A percentile compares a stretch with the other conserved stretches of the same genome.
phyloP scores from a whole-genome alignment of 2,888 invertebrate genomes.

The Microdon myrmicae region DNA sequence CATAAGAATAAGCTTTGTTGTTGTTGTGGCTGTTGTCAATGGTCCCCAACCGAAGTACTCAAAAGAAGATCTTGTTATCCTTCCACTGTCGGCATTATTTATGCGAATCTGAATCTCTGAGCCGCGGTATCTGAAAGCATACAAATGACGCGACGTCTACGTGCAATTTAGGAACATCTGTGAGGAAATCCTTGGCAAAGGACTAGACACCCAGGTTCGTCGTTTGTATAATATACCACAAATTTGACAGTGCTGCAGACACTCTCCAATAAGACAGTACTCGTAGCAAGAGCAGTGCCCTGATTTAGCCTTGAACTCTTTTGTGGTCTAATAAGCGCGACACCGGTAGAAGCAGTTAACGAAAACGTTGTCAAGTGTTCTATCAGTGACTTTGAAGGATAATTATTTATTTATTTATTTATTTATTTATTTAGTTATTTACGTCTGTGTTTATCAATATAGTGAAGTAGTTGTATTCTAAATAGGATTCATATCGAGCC shows the following conservation, averaged over 20 bases:
- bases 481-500: conserved; percentile 27
- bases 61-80: no score
- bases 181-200: conserved; percentile 15
- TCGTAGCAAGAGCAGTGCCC: conserved; percentile 3
- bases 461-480: conserved; percentile 7
- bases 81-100: conserved; percentile 29
- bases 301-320: conserved; percentile 21
- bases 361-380: neutral
- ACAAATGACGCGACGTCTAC: conserved; percentile 22
- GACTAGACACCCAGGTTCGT: neutral
- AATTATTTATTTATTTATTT: no score
- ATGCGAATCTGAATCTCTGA: conserved; percentile 26
- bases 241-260: neutral
- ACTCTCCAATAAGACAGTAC: conserved; percentile 9
- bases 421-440: no score
- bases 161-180: conserved; percentile 23
- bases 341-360: conserved; percentile 12
- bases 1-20: conserved; percentile 39
- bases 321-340: no score
- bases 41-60: conserved; percentile 43
- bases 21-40: conserved; percentile 50
- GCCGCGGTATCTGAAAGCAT: conserved; percentile 17
- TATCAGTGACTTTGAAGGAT: conserved; percentile 10
- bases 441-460: conserved; percentile 2
- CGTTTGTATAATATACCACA: neutral